Base-by-base conservation (phyloP, 1,140 invertebrate species). In the Drosophila carrolli region DNA sequence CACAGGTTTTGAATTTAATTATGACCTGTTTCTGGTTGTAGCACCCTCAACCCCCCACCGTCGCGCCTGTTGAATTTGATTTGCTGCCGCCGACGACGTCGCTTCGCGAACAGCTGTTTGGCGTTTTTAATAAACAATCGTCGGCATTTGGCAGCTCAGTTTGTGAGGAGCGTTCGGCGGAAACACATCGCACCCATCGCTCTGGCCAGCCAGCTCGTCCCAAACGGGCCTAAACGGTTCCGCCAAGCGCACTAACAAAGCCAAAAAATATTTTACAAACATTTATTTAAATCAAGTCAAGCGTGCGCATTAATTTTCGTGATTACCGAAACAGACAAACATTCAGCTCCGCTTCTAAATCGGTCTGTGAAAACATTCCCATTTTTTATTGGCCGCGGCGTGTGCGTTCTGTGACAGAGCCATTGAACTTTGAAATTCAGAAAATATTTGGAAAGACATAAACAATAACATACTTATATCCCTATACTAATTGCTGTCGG, bases 111-210 rank as follows among this genome's bases (percentile, higher is more conserved):
- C 82, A 86, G 82, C 82, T 86, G 85, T 81, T 89, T 66, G 61
- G 32, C 58, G 58, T 71, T 88, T 76, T 84, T 84, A 72, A 90
- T 89, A 90, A 90, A 90, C 85, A 89, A 89, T 75, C 74, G 32
- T 76, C 51, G 56, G 78, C 77, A 48, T 57, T 43, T 43, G 65
- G 43, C 43, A 37, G 65, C 62, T 89, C 84, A 89, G 84, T 89
- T 59, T 75, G 76, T 70, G 78, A 73, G 78, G 71, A 81, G 66
- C 76, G 78, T 78, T 83, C 75, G 66, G 84, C 75, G 84, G 83
- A 89, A 76, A 89, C 67, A 80, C 84, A 88, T 62, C 82, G 78
- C 29, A 59, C 46, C 63, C 37, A 27, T 62, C 56, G 72, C 40
- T 55, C 56, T 75, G 81, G 63, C 65, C 65, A 68, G 63, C 65